A percentile compares a stretch with the other conserved stretches of the same genome.
Evolutionary conservation across 2,113 vertebrate genomes (phyloP).

Genomic region (Petaurus breviceps): DNA sequence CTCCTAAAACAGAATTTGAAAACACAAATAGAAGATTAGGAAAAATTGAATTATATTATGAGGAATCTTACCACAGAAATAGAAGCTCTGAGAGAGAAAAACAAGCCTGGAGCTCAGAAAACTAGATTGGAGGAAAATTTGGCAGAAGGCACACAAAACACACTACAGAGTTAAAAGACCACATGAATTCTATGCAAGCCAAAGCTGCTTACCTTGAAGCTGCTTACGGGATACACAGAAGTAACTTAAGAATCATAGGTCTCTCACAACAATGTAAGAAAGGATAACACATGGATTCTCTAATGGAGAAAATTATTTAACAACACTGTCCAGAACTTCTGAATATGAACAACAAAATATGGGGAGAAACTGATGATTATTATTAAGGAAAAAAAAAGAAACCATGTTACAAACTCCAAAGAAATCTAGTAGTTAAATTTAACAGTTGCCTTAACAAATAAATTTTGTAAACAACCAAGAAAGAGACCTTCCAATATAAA

Average conservation of each 20-base stretch:
- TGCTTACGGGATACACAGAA: background rate
- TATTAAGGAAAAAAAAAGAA: background rate
- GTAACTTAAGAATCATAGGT: background rate
- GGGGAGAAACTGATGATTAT: too few species aligned
- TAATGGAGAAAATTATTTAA: background rate
- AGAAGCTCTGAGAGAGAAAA: background rate
- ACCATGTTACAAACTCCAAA: background rate
- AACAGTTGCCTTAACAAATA: background rate
- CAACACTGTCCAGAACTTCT: background rate
- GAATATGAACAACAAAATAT: background rate
- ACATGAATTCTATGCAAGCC: background rate
- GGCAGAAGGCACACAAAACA: background rate
- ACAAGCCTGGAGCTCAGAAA: background rate
- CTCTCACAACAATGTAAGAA: background rate
- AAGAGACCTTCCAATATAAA: background rate
- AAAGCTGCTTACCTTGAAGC: background rate
- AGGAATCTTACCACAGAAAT: background rate
- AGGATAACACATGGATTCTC: background rate
- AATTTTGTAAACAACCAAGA: background rate
- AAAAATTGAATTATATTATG: background rate
- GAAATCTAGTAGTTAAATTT: background rate
- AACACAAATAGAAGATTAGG: background rate
- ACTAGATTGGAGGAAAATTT: background rate
- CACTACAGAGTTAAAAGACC: background rate
- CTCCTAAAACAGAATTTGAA: background rate